Conservation (phyloP, 2,113 vertebrate genomes). For the Prochilodus magdalenae region DNA sequence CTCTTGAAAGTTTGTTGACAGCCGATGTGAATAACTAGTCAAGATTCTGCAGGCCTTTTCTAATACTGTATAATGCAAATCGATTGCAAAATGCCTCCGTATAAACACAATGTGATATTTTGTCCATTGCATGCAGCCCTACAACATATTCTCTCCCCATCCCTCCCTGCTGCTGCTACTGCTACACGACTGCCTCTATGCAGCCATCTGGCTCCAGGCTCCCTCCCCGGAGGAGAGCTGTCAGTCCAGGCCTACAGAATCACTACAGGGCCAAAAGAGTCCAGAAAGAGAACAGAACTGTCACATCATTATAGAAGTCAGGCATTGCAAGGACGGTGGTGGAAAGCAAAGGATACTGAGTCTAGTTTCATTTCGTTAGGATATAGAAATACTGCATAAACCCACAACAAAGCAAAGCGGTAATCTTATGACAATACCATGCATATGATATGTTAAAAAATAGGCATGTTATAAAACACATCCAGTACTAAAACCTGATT, state of each 20-base stretch:
- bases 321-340: not conserved
- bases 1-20: too few relatives aligned
- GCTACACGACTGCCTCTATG: not conserved
- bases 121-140: not conserved
- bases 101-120: not conserved
- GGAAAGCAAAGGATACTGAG: not conserved
- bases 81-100: too few relatives aligned
- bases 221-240: slow-evolving; percentile 5
- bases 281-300: not conserved
- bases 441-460: too few relatives aligned
- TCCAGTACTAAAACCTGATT: too few relatives aligned
- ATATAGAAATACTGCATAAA: too few relatives aligned
- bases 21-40: too few relatives aligned
- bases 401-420: not conserved
- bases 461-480: not conserved
- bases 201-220: slow-evolving; percentile 10
- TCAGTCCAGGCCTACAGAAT: not conserved
- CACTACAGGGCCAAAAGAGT: not conserved
- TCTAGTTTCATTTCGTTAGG: not conserved
- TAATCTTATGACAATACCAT: not conserved
- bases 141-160: not conserved
- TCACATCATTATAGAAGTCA: not conserved
- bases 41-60: too few relatives aligned
- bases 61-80: too few relatives aligned
- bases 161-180: not conserved